phyloP scores from a whole-genome alignment of 1,140 invertebrate genomes.

The Chironomus tepperi region DNA sequence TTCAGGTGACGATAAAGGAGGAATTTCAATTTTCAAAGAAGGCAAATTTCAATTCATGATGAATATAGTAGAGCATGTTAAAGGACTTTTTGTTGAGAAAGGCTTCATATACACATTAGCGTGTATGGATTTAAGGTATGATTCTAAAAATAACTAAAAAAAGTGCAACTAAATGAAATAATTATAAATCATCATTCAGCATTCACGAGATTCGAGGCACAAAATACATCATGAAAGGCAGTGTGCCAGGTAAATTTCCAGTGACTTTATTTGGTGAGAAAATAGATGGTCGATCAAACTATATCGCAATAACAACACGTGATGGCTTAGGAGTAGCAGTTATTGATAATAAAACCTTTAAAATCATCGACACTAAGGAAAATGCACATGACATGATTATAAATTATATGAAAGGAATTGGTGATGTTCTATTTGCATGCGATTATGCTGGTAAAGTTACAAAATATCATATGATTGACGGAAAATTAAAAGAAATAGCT shows the following conservation, averaged over 20 bases:
- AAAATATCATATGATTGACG: neutral
- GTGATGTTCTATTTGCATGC: neutral
- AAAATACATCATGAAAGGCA: slow-evolving; percentile 36
- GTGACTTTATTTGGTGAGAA: slow-evolving; percentile 32
- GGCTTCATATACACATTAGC: slow-evolving; percentile 34
- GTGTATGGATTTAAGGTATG: neutral
- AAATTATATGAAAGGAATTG: neutral
- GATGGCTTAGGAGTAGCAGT: slow-evolving; percentile 35
- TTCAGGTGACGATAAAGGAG: slow-evolving; percentile 38
- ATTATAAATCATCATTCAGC: slow-evolving; percentile 34
- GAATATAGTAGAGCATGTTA: slow-evolving; percentile 38
- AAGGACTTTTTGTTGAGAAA: slow-evolving; percentile 34
- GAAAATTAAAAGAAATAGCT: neutral
- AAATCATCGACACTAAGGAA: neutral
- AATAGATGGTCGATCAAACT: slow-evolving; percentile 30
- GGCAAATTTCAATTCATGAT: slow-evolving; percentile 38
- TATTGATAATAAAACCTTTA: slow-evolving; percentile 30
- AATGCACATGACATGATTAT: slow-evolving; percentile 4
- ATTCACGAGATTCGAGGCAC: slow-evolving; percentile 31
- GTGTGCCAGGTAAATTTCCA: slow-evolving; percentile 35
- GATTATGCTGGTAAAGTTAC: neutral
- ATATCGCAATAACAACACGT: slow-evolving; percentile 35
- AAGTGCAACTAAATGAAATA: slow-evolving; percentile 22
- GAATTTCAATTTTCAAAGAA: slow-evolving; percentile 37
- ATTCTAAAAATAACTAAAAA: neutral